A percentile compares a stretch with the other conserved stretches of the same genome.
Conservation (phyloP, 2,888 invertebrate genomes). For the Ypsolopha sequella region DNA sequence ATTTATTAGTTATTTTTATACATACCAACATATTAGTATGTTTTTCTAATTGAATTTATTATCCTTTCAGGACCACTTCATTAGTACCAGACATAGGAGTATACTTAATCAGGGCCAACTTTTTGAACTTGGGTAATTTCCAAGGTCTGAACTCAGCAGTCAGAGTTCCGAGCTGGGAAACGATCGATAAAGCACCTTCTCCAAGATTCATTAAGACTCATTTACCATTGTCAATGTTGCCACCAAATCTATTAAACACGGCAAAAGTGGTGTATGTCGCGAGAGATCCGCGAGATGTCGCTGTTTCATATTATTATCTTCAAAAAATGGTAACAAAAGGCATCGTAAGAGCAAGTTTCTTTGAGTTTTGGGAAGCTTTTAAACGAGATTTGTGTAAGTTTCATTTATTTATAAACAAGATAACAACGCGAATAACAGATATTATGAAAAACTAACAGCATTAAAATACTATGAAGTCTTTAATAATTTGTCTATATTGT, state of each 20-base stretch:
- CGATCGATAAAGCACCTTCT: slow-evolving; percentile 42
- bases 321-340: slow-evolving; percentile 66
- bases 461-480: background rate
- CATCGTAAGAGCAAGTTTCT: slow-evolving; percentile 63
- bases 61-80: slow-evolving; percentile 26
- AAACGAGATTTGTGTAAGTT: slow-evolving; percentile 68
- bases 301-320: slow-evolving; percentile 78
- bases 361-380: slow-evolving; percentile 73
- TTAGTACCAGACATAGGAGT: too few relatives aligned
- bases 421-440: too few relatives aligned
- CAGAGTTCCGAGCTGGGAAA: slow-evolving; percentile 30
- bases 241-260: slow-evolving; percentile 50
- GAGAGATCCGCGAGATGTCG: slow-evolving; percentile 79
- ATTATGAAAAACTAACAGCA: too few relatives aligned
- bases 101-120: too few relatives aligned
- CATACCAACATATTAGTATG: too few relatives aligned
- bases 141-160: too few relatives aligned
- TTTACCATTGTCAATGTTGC: slow-evolving; percentile 72
- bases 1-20: too few relatives aligned
- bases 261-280: slow-evolving; percentile 76
- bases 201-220: slow-evolving; percentile 76
- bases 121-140: too few relatives aligned
- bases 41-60: background rate
- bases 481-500: slow-evolving; percentile 11
- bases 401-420: background rate